Percentiles rank a stretch among this genome's conserved stretches.
Evolutionary conservation across 53 echinoderm and acorn worm genomes (phyloP).

Genomic region (Zoroaster sp.): DNA sequence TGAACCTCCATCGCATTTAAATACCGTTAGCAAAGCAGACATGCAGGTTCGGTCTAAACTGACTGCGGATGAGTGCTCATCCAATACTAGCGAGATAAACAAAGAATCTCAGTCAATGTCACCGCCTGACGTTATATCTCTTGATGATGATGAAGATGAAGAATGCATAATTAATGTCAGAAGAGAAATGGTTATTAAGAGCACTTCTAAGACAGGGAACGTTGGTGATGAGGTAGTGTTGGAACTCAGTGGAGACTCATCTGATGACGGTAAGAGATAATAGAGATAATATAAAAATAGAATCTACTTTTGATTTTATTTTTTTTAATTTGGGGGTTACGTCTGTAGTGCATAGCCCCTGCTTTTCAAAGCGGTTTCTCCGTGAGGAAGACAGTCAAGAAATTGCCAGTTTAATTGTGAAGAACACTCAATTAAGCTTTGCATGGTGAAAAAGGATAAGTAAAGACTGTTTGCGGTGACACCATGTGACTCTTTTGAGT

Average conservation of each 20-base stretch:
- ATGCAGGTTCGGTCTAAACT: too few relatives aligned
- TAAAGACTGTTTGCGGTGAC: too few relatives aligned
- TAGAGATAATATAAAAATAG: too few relatives aligned
- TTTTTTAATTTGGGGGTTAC: too few relatives aligned
- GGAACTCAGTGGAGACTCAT: not conserved
- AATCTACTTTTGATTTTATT: too few relatives aligned
- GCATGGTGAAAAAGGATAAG: too few relatives aligned
- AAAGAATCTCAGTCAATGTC: not conserved
- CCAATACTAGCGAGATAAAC: not conserved
- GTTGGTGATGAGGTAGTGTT: not conserved
- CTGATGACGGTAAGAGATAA: constrained; percentile 26
- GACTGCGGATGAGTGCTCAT: not conserved
- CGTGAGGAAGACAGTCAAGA: too few relatives aligned
- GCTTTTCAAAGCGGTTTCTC: too few relatives aligned
- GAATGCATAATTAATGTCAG: not conserved
- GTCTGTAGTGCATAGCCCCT: too few relatives aligned
- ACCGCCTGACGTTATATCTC: not conserved
- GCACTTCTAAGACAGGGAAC: not conserved
- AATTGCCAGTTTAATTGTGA: too few relatives aligned
- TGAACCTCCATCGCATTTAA: not conserved
- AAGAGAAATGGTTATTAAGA: not conserved
- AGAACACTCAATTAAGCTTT: too few relatives aligned
- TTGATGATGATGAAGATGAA: not conserved
- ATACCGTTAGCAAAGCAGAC: not conserved
- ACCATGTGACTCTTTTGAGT: too few relatives aligned